Evolutionary conservation across 1,140 invertebrate genomes (phyloP), one percentile per base, ranked within the genome.

Genomic region (Tetraneura akinire): DNA sequence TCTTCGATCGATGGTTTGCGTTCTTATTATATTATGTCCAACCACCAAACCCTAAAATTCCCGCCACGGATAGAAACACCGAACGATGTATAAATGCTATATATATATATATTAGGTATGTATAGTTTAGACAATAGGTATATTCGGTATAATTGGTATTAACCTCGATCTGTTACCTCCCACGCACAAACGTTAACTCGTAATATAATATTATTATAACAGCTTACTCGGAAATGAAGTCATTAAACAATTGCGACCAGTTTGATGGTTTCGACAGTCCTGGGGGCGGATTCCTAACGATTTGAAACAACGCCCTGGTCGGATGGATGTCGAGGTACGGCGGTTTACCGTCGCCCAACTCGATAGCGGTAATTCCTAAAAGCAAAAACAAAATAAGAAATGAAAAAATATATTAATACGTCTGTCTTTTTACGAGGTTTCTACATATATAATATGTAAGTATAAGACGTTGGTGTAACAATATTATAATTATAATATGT

Each of bases 321-420:
- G 94, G 93, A 86, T 95, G 93, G 89, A 96, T 93, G 80, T 94
- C 90, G 80, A 91, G 88, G 82, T 92, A 92, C 1, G 95, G 95
- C 0, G 95, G 91, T 83, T 92, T 91, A 0, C 93, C 93, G 84
- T 97, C 95, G 2, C 91, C 94, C 81, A 98, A 85, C 87, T 98
- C 96, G 83, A 97, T 95, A 0, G 95, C 93, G 0, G 93, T 95
- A 60, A 97, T 96, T 14, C 89, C 87, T 87, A 68, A 9, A 4
- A 80, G 29, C 45, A 14, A 8, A 13, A 10, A 47, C 11, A 47
- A 47, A 13, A 47, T 8, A 47, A 4, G 13, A 13, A 37, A 37
- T 4, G 8, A 37, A 37, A 37, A 37, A 37, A 37, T 4, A 47
- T 47, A 47, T 14, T 47, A 13, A 47, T 47, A 14, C n/a, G n/a